phyloP scores from a whole-genome alignment of 2,797 vertebrate genomes.

The Sebastiscus tertius region DNA sequence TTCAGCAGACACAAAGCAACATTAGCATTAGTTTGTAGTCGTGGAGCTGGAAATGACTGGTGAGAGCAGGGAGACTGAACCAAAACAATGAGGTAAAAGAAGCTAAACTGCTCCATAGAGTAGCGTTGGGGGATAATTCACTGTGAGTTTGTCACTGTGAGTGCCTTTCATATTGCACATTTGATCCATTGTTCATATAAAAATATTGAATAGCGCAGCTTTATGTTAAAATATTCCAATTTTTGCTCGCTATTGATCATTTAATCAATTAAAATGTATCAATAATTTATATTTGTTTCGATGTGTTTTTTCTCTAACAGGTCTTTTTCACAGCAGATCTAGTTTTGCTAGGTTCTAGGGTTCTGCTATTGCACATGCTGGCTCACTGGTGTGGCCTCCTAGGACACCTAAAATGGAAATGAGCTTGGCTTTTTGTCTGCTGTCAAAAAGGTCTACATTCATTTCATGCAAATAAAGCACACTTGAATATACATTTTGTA shows the following conservation, averaged over 20 bases:
- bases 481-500: no score
- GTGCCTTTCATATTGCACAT: neutral
- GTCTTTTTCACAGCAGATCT: neutral
- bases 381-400: neutral
- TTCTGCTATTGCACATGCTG: neutral
- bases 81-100: no score
- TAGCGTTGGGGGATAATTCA: neutral
- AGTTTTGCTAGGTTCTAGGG: fast-evolving
- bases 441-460: neutral
- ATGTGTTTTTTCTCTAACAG: neutral
- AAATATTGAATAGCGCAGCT: no score
- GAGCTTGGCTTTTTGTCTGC: neutral
- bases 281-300: neutral
- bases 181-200: no score
- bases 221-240: no score
- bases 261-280: neutral
- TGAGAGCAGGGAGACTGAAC: no score
- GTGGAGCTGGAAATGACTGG: no score
- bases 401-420: neutral
- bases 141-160: neutral
- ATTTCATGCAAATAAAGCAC: neutral
- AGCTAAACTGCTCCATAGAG: no score
- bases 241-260: no score
- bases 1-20: no score
- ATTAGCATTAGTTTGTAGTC: no score